phyloP scores from a whole-genome alignment of 2,113 vertebrate species.

The Circaetus gallicus region DNA sequence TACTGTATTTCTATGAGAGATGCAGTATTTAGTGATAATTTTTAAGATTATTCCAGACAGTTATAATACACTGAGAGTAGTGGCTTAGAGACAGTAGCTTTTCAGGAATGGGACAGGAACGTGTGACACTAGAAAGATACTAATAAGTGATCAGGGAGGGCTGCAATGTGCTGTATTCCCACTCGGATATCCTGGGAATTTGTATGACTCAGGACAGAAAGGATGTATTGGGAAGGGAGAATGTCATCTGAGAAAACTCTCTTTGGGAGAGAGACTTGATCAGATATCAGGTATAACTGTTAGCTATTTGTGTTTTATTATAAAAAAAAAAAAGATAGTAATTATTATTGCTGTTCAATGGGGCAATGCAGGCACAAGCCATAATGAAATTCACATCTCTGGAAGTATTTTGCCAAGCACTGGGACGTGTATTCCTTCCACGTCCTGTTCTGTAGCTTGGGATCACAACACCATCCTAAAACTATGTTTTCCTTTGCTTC shows the following conservation, averaged over 20 bases:
- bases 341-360: background rate
- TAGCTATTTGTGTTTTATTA: background rate
- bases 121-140: background rate
- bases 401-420: background rate
- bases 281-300: background rate
- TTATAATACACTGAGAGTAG: background rate
- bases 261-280: background rate
- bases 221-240: background rate
- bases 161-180: background rate
- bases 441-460: background rate
- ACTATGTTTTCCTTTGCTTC: background rate
- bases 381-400: background rate
- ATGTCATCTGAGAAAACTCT: background rate
- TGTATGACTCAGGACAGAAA: background rate
- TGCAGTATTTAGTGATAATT: background rate
- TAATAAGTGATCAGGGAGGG: background rate
- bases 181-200: background rate
- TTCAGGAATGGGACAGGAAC: background rate
- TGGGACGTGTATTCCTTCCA: background rate
- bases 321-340: background rate
- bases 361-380: background rate
- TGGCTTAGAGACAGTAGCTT: background rate
- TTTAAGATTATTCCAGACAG: background rate
- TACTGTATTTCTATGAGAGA: background rate
- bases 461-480: background rate